These are phyloP conservation scores for Drosophila yakuba DNA, from an alignment of 1,140 invertebrate genomes.

Conservation along the genomic window DNA sequence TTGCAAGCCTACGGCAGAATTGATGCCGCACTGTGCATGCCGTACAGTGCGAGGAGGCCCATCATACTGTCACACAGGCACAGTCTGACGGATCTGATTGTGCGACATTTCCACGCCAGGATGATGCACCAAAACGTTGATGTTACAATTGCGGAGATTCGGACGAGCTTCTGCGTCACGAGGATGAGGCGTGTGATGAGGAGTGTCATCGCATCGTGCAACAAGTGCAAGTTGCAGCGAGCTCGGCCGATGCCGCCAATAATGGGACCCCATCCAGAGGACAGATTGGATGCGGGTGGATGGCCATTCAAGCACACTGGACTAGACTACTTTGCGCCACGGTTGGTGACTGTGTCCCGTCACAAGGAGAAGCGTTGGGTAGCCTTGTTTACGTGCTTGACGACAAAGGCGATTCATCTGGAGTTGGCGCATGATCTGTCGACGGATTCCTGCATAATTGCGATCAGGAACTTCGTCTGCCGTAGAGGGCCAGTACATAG, in stretches of 20 bases:
- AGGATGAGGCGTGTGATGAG: neutral
- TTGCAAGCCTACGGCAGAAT: constrained; percentile 9
- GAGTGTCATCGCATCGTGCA: neutral
- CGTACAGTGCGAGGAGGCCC: neutral
- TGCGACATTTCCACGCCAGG: neutral
- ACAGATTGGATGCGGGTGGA: too few species aligned
- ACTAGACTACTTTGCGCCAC: too few species aligned
- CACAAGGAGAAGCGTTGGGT: neutral
- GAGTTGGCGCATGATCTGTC: constrained; percentile 15
- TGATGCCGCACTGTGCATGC: constrained; percentile 5
- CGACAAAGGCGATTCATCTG: constrained; percentile 14
- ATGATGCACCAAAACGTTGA: constrained; percentile 21
- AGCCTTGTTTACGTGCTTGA: constrained; percentile 11
- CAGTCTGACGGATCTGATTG: constrained; percentile 3
- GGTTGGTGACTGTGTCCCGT: too few species aligned
- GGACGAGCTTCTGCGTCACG: constrained; percentile 12
- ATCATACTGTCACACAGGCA: neutral
- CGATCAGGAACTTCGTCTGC: neutral
- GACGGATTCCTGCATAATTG: constrained; percentile 11
- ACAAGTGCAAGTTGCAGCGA: neutral
- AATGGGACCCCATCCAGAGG: too few species aligned
- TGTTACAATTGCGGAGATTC: constrained; percentile 18
- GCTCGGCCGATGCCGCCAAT: too few species aligned
- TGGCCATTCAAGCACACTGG: too few species aligned
- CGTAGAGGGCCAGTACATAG: constrained; percentile 13